Evolutionary conservation across 2,888 invertebrate species (phyloP).

Genomic region (Metalampra italica): DNA sequence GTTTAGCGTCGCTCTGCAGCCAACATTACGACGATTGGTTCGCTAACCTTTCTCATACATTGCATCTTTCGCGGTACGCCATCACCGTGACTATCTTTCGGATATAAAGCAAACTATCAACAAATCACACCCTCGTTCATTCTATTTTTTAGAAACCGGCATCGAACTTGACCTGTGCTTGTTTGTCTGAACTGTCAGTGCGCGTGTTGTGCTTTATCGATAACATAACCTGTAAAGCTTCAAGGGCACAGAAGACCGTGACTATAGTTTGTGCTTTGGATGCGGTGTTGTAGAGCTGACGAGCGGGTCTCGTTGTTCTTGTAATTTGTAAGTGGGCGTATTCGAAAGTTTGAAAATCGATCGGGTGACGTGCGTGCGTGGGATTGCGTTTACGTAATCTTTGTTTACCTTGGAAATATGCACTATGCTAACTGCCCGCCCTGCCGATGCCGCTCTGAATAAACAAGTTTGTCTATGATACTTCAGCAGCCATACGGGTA

Average conservation of each 20-base stretch:
- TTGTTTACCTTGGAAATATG: constrained; percentile 77
- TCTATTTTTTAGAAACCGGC: constrained; percentile 43
- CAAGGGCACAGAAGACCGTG: constrained; percentile 64
- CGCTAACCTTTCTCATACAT: constrained; percentile 48
- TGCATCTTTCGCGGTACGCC: constrained; percentile 39
- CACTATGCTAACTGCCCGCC: constrained; percentile 54
- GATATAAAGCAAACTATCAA: constrained; percentile 35
- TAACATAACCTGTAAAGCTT: constrained; percentile 76
- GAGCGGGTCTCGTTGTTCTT: constrained; percentile 49
- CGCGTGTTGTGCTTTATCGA: constrained; percentile 77
- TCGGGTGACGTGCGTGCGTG: constrained; percentile 76
- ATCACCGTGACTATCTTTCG: constrained; percentile 26
- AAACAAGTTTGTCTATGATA: constrained; percentile 3
- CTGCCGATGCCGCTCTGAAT: no score
- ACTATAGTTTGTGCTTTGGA: constrained; percentile 56
- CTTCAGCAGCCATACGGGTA: constrained; percentile 22
- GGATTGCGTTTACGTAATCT: constrained; percentile 77
- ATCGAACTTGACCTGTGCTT: constrained; percentile 70
- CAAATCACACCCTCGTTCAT: constrained; percentile 33
- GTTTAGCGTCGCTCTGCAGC: constrained; percentile 39
- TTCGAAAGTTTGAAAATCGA: constrained; percentile 78
- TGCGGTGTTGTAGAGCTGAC: constrained; percentile 51
- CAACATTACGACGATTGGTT: constrained; percentile 41
- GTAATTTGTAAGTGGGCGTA: constrained; percentile 70
- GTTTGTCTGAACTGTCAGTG: constrained; percentile 72